These are phyloP conservation scores for Procavia capensis DNA, from an alignment of 2,113 vertebrate genomes.

Conservation along the genomic window DNA sequence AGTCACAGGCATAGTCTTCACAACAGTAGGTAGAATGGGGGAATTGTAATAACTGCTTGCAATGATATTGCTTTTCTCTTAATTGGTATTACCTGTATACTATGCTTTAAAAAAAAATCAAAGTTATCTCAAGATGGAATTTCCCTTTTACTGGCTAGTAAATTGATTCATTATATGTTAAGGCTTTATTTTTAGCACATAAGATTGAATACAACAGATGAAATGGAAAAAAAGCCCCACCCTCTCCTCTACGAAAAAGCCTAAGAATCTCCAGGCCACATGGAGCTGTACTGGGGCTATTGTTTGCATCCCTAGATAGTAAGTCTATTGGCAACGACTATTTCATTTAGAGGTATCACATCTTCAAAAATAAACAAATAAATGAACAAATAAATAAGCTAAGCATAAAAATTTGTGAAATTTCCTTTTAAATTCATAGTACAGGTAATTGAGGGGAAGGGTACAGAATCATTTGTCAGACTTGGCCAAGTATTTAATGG, in stretches of 20 bases:
- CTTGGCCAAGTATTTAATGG: not conserved
- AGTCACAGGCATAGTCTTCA: not conserved
- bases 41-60: slow-evolving; percentile 36
- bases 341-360: not conserved
- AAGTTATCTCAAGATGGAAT: not conserved
- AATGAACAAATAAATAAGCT: not conserved
- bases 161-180: not conserved
- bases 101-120: slow-evolving; percentile 21
- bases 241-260: too few species aligned
- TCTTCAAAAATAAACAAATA: not conserved
- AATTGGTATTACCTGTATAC: slow-evolving; percentile 39
- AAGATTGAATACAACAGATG: not conserved
- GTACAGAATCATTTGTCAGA: not conserved
- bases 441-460: not conserved
- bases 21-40: not conserved
- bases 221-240: not conserved
- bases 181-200: slow-evolving; percentile 41
- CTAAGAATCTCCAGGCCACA: too few species aligned
- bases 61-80: slow-evolving; percentile 17
- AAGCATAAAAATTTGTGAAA: not conserved
- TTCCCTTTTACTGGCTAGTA: not conserved
- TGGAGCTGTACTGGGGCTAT: fast-evolving
- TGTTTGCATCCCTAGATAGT: not conserved
- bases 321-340: not conserved
- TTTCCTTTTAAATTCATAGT: not conserved